Conservation (phyloP, 1,140 invertebrate genomes). For the Brachionus calyciflorus region DNA sequence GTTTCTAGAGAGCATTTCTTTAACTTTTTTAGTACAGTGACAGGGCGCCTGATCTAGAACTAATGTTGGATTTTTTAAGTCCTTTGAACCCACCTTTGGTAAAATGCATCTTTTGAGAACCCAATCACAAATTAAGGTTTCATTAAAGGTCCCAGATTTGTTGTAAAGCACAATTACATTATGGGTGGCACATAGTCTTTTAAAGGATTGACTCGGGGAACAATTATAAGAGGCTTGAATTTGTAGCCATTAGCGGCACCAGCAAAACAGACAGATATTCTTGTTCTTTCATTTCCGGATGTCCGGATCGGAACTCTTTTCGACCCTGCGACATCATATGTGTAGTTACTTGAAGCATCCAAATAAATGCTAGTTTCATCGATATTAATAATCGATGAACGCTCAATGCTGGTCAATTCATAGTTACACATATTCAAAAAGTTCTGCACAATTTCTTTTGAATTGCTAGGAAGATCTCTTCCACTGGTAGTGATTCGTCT, state of each 20-base stretch:
- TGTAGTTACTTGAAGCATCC: too few relatives aligned
- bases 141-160: too few relatives aligned
- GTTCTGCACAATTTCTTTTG: not conserved
- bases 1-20: too few relatives aligned
- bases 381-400: too few relatives aligned
- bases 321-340: not conserved
- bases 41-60: too few relatives aligned
- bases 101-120: too few relatives aligned
- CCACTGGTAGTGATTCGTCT: conserved; percentile 1
- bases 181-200: not conserved
- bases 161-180: too few relatives aligned
- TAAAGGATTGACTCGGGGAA: not conserved
- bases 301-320: not conserved
- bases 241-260: not conserved
- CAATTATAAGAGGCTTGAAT: not conserved
- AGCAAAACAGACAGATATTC: conserved; percentile 3
- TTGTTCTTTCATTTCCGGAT: not conserved
- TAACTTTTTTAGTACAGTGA: too few relatives aligned
- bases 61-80: too few relatives aligned
- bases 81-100: too few relatives aligned
- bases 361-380: not conserved
- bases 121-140: too few relatives aligned
- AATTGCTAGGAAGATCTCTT: not conserved
- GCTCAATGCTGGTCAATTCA: not conserved
- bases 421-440: not conserved